Base-by-base conservation (phyloP, 30 jellyfish, hydroid and myxozoan species). In the Mastigias papua region DNA sequence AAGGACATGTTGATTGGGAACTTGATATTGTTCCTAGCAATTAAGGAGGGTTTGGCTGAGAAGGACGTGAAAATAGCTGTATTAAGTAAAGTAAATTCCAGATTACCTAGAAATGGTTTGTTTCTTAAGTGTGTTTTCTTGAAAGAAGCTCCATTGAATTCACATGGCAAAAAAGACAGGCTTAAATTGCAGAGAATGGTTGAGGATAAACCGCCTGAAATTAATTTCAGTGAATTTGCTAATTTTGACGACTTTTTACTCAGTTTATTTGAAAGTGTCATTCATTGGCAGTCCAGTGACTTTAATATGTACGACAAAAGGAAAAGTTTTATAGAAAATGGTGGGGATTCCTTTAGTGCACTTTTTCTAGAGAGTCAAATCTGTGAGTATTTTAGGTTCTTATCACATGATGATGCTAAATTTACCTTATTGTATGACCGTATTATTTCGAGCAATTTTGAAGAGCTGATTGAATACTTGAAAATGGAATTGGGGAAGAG, bases 291-390 rank as follows among this genome's bases (percentile, higher is more conserved):
- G 0, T 20, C 8, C 8, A 32, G 66, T 23, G 48, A 25, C 20
- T 33, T 64, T 32, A 31, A 22, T 16, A 34, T 17, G 6, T 79
- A 79, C 49, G 74, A 79, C 73, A 64, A 42, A 70, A 57, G 60
- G 28, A 79, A 76, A 5, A 86, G 35, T 22, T 95, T 95, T 66
- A 54, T 83, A 29, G 91, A 65, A 49, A 70, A 54, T 25, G 99
- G 99, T 6, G 99, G 99, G 30, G 75, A 86, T 58, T 95, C 99
- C n/a, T 86, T 95, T 27, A 67, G 81, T 22, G 97, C 98, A 27
- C 86, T 84, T 26, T 89, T 22, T 76, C 69, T 95, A 17, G 93
- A 61, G 61, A 90, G 86, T 67, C 76, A 76, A 49, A 21, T 95
- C 34, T 29, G 71, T 0, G 82, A 69, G 0, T 70, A 26, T n/a